Base-by-base conservation (phyloP, 2,113 vertebrate species). In the Corythornis madagascariensis region DNA sequence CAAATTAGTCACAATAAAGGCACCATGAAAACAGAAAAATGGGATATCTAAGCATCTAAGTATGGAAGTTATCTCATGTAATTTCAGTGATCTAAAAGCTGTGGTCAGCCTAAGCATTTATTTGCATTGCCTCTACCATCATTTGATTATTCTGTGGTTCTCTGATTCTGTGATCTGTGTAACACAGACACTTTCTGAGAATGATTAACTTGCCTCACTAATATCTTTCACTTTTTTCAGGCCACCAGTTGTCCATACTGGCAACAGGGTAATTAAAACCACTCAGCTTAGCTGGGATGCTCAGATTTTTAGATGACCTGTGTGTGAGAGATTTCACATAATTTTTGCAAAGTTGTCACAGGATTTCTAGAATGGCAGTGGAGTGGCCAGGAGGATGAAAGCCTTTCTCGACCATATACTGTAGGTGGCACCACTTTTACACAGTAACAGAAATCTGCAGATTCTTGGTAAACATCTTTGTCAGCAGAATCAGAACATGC, bases 351-450 rank as follows among this genome's bases (percentile, higher is more conserved):
- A 17, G 19, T 43, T 61, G 9, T 24, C 50, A 21, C 26, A 45
- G 16, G 31, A 64, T 84, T 73, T 74, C 31, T 31, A 28, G 67
- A 35, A 53, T 48, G 45, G 20, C 43, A 17, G 52, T 38, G n/a
- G 21, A 88, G 40, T 31, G 61, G 11, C 59, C 45, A 55, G 31
- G 48, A 73, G 26, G 38, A 77, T 64, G 33, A 14, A 20, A 56
- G 28, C 18, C 28, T 88, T 75, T 16, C 50, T 82, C 2, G 2
- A 66, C 61, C 64, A 6, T 6, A 20, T 43, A 9, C 83, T 81
- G 75, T 53, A 95, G 93, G 21, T 93, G 92, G 78, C 83, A 90
- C 83, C 53, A 55, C 59, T 83, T 82, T 73, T 80, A 83, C 69
- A 78, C 13, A 29, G 31, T 48, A 85, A 29, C 11, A 90, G 22